Evolutionary conservation across 2,888 invertebrate species (phyloP).

Genomic region (Oscheius sp.): DNA sequence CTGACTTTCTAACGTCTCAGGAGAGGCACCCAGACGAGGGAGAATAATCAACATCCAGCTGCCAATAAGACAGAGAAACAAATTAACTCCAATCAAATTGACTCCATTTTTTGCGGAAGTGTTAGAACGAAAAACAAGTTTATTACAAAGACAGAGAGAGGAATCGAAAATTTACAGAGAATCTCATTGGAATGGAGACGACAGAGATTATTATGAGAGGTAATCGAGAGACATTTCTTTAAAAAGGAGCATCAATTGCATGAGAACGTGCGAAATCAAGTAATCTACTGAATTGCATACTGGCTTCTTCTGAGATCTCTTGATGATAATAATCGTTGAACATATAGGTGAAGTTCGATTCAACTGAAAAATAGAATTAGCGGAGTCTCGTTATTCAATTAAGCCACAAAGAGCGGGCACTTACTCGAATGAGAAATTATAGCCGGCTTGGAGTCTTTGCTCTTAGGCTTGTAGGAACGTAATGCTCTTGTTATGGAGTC

Average conservation of each 20-base stretch:
- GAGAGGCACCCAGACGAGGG: neutral
- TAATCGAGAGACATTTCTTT: neutral
- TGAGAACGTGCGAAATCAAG: neutral
- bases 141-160: too few species aligned
- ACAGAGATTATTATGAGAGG: neutral
- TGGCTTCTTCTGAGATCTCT: slow-evolving; percentile 3
- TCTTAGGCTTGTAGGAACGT: slow-evolving; percentile 12
- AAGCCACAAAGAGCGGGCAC: neutral
- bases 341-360: slow-evolving; percentile 15
- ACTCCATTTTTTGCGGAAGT: neutral
- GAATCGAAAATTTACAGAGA: too few species aligned
- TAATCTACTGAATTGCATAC: neutral
- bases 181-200: neutral
- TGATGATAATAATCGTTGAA: slow-evolving; percentile 14
- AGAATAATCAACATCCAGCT: neutral
- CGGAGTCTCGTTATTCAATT: neutral
- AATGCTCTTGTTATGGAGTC: slow-evolving; percentile 14
- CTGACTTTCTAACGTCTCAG: neutral
- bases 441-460: neutral
- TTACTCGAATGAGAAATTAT: slow-evolving; percentile 9
- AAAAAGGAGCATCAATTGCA: neutral
- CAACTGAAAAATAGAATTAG: slow-evolving; percentile 4
- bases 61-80: neutral
- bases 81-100: neutral
- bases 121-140: neutral